phyloP scores from a whole-genome alignment of 2,888 invertebrate species.

The Eristalinus sepulchralis region DNA sequence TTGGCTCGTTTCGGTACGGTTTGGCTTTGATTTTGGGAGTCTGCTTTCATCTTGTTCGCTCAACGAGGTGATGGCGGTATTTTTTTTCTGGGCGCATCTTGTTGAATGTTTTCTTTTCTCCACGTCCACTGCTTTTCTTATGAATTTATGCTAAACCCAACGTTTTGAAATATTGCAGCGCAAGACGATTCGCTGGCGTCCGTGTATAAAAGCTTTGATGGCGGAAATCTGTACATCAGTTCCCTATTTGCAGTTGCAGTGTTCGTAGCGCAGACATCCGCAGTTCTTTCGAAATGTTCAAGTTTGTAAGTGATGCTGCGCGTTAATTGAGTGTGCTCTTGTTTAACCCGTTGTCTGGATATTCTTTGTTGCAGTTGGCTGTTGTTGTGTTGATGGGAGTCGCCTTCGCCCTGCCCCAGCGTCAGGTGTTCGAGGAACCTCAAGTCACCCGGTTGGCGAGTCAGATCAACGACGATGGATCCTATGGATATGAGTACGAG shows the following conservation, averaged over 20 bases:
- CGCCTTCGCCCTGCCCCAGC: conserved; percentile 44
- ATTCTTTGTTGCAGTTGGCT: conserved; percentile 64
- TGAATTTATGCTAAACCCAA: conserved; percentile 15
- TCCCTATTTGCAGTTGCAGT: conserved; percentile 3
- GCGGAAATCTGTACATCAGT: conserved; percentile 29
- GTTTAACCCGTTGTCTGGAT: conserved; percentile 25
- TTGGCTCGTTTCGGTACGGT: neutral
- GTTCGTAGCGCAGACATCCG: neutral
- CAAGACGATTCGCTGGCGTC: neutral
- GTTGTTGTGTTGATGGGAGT: conserved; percentile 69
- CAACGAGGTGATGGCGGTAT: neutral
- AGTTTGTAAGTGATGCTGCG: conserved; percentile 9
- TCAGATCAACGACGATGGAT: conserved; percentile 77
- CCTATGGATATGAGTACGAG: conserved; percentile 81
- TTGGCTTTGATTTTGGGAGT: neutral
- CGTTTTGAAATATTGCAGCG: conserved; percentile 22
- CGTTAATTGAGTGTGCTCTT: neutral
- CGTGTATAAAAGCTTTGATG: conserved; percentile 40
- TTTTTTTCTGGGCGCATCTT: conserved; percentile 3
- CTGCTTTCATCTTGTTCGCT: neutral
- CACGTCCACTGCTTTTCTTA: neutral
- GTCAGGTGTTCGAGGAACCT: conserved; percentile 3
- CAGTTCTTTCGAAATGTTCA: conserved; percentile 5
- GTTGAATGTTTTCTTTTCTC: neutral
- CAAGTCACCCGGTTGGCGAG: conserved; percentile 29